Base-by-base conservation (phyloP, 2,888 invertebrate species). In the Suillia variegata region DNA sequence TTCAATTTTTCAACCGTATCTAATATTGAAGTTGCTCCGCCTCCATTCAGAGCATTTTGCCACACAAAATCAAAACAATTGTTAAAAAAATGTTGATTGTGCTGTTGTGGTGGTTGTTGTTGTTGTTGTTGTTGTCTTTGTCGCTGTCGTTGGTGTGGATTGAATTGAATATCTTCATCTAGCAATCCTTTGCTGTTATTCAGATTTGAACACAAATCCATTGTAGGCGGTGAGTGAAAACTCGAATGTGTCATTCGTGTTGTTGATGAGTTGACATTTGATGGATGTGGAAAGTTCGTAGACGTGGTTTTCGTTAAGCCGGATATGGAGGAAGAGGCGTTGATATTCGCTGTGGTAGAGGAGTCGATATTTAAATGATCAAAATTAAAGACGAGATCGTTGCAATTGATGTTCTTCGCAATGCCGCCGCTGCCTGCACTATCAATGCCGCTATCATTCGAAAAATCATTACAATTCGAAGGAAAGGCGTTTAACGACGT, bases 31-130 rank as follows among this genome's bases (percentile, higher is more conserved):
- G 66, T 66, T 64, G 73, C 18, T 5, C 18, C 18, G 18, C 18
- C 20, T 4, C 18, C 20, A 4, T 38, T n/a, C 6, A 53, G 34
- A 56, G 58, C 50, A 55, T 67, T 66, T 67, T 67, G 76, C 80
- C 80, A 79, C 67, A 79, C 70, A 67, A 84, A 82, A 70, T 83
- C 82, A 70, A 84, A 85, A 58, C 84, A 82, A 75, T 85, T 84
- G 71, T 73, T 73, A 66, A 70, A 73, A 69, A 75, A 72, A 70
- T 75, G 70, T 62, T 73, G 69, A 60, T 63, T 67, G 62, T 59
- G 59, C 56, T 61, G 63, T 63, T 67, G 68, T 56, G 63, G 53
- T n/a, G n/a, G n/a, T n/a, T n/a, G n/a, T n/a, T n/a, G n/a, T n/a
- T n/a, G n/a, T n/a, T n/a, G n/a, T n/a, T n/a, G n/a, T n/a, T n/a